phyloP scores from a whole-genome alignment of 2,797 vertebrate species.

The Octomys mimax region DNA sequence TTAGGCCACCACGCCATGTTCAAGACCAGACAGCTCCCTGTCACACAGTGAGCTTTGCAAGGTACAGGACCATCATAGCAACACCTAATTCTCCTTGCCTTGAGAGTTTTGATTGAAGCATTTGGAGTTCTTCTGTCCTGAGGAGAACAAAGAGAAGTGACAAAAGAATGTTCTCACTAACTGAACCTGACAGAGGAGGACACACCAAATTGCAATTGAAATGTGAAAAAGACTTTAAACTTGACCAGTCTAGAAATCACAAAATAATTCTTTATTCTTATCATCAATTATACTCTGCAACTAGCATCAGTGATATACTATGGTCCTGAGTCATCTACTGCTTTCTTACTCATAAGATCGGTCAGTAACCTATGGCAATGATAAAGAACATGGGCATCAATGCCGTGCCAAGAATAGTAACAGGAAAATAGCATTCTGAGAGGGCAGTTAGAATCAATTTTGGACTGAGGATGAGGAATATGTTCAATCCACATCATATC shows the following conservation, averaged over 20 bases:
- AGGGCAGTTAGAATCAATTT: neutral
- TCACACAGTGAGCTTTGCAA: neutral
- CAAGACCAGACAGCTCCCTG: neutral
- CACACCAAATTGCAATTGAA: neutral
- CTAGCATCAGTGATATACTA: neutral
- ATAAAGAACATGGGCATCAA: neutral
- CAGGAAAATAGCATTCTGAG: neutral
- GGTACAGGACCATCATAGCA: neutral
- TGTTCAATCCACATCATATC: neutral
- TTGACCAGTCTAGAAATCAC: neutral
- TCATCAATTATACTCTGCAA: neutral
- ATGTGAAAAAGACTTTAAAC: neutral
- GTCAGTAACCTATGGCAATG: neutral
- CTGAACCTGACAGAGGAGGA: neutral
- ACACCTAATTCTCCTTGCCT: neutral
- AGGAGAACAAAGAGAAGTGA: neutral
- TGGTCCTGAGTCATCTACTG: neutral
- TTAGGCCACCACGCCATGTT: neutral
- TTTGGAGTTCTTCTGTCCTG: neutral
- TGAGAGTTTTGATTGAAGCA: neutral
- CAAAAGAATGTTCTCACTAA: neutral
- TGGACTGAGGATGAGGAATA: neutral
- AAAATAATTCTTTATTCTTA: neutral
- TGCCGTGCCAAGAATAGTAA: neutral
- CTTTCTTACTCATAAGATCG: constrained; percentile 33